Conservation (phyloP, 2,888 invertebrate genomes). For the Tuberolachnus salignus region DNA sequence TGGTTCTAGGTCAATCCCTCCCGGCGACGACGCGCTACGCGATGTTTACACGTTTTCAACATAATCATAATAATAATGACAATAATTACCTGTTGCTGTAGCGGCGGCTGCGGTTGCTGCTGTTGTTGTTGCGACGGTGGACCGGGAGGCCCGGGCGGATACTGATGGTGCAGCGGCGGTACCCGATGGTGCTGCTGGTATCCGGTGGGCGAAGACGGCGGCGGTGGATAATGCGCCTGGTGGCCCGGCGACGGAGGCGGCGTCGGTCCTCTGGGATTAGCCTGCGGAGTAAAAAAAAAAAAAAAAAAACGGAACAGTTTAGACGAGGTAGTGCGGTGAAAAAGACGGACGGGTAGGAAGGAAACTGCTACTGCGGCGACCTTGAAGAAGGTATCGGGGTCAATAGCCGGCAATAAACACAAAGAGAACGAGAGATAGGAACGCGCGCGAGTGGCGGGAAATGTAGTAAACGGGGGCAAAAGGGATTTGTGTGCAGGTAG, state of each 20-base stretch:
- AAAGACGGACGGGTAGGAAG: constrained; percentile 11
- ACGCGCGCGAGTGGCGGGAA: constrained; percentile 7
- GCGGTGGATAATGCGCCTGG: constrained; percentile 58
- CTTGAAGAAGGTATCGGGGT: constrained; percentile 45
- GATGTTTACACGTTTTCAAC: constrained; percentile 25
- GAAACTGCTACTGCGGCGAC: constrained; percentile 13
- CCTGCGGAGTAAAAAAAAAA: constrained; percentile 20
- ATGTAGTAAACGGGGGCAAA: constrained; percentile 38
- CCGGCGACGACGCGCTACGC: background rate
- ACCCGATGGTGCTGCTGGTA: constrained; percentile 57
- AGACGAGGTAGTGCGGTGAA: background rate
- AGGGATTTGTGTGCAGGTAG: constrained; percentile 51
- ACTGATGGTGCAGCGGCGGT: constrained; percentile 53
- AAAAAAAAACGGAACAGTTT: constrained; percentile 29
- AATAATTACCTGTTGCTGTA: constrained; percentile 55
- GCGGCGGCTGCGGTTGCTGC: constrained; percentile 52
- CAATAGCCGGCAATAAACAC: constrained; percentile 37
- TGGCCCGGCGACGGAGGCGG: constrained; percentile 56
- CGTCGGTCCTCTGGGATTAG: constrained; percentile 55
- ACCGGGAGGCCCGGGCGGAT: constrained; percentile 46
- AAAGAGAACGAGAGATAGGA: constrained; percentile 6
- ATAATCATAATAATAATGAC: constrained; percentile 5
- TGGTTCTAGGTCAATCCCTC: constrained; percentile 39
- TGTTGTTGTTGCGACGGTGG: constrained; percentile 49
- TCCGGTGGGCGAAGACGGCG: constrained; percentile 57